Conservation (phyloP, 2,113 vertebrate species). For the Pyxicephalus adspersus region DNA sequence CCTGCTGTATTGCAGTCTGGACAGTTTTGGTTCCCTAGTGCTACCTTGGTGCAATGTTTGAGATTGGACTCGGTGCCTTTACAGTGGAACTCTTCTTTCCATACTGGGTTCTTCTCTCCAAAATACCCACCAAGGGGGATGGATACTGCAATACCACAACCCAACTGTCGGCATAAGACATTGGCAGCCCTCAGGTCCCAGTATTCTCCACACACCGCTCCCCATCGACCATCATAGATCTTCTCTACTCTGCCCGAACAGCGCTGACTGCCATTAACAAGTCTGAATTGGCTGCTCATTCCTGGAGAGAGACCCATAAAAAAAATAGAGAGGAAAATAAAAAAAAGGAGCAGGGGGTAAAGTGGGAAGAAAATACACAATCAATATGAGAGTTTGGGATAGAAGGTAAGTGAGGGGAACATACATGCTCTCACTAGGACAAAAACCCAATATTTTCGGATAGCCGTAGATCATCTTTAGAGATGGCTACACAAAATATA, state of each 20-base stretch:
- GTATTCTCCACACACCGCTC: neutral
- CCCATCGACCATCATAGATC: constrained; percentile 1
- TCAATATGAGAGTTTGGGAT: no score
- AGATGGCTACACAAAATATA: neutral
- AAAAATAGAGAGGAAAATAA: neutral
- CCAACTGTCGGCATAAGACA: constrained; percentile 40
- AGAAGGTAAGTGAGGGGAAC: neutral
- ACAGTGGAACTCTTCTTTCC: constrained; percentile 26
- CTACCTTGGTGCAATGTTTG: neutral
- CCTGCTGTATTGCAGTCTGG: neutral
- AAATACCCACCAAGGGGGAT: neutral
- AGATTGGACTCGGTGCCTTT: constrained; percentile 19
- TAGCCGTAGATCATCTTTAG: neutral
- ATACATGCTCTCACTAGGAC: neutral
- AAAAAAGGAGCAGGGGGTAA: neutral
- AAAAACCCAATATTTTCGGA: no score
- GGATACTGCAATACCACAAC: constrained; percentile 24
- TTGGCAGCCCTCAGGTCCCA: constrained; percentile 39
- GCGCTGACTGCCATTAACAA: constrained; percentile 5
- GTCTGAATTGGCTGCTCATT: constrained; percentile 24
- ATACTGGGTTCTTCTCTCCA: neutral
- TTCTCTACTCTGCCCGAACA: constrained; percentile 49
- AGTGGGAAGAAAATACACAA: no score
- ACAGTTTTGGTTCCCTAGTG: constrained; percentile 15
- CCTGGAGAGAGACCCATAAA: neutral